These are phyloP conservation scores for Vesta saturnalis DNA, from an alignment of 2,888 invertebrate species.

Conservation along the genomic window DNA sequence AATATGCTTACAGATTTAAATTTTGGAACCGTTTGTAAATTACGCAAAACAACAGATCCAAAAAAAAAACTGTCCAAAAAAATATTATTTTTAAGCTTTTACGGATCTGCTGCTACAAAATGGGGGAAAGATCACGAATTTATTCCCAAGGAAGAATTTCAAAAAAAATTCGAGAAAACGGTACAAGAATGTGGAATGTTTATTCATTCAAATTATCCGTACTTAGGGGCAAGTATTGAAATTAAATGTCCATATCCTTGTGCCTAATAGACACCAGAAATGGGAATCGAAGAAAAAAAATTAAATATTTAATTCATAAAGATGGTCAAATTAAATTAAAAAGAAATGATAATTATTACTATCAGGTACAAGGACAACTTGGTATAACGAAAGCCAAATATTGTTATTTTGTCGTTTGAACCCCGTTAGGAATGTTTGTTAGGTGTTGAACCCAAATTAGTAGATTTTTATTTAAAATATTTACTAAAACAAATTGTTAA, in stretches of 20 bases:
- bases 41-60: not conserved
- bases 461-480: too few relatives aligned
- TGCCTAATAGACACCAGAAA: not conserved
- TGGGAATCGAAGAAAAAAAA: not conserved
- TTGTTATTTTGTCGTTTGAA: conserved; percentile 14
- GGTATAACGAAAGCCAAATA: not conserved
- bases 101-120: not conserved
- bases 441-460: too few relatives aligned
- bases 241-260: conserved; percentile 10
- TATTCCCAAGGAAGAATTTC: not conserved
- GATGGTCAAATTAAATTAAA: not conserved
- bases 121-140: conserved; percentile 8
- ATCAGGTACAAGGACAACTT: conserved; percentile 16
- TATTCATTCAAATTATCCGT: conserved; percentile 2
- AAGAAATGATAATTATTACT: conserved; percentile 6
- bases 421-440: not conserved
- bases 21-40: too few relatives aligned
- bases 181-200: not conserved
- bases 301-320: not conserved
- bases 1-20: too few relatives aligned
- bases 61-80: not conserved
- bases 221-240: conserved; percentile 9
- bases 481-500: too few relatives aligned
- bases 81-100: not conserved
- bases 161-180: not conserved